Percentiles rank a stretch among this genome's conserved stretches.
phyloP scores from a whole-genome alignment of 2,888 invertebrate species.

The Nudaria mundana region DNA sequence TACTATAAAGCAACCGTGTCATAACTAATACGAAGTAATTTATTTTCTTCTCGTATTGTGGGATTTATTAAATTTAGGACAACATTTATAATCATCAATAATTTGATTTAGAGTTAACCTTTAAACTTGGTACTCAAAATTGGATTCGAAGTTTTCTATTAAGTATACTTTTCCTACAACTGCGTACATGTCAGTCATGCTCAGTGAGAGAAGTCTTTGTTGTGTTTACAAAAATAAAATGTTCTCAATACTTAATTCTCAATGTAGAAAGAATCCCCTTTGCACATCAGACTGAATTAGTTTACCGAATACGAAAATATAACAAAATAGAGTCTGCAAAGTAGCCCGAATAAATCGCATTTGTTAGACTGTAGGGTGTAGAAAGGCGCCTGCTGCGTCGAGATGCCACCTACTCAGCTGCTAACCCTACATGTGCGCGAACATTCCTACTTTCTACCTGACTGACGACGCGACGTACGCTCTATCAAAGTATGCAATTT shows the following conservation, averaged over 20 bases:
- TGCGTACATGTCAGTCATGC: no score
- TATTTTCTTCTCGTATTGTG: constrained; percentile 71
- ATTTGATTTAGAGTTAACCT: no score
- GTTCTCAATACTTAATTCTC: constrained; percentile 17
- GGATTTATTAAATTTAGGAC: constrained; percentile 57
- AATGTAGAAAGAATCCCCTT: constrained; percentile 24
- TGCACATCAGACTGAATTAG: constrained; percentile 37
- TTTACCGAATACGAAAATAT: constrained; percentile 42
- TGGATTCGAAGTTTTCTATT: no score
- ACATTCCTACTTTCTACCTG: constrained; percentile 62
- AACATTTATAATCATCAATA: constrained; percentile 70
- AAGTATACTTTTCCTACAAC: no score
- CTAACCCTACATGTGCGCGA: constrained; percentile 39
- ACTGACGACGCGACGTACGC: constrained; percentile 47
- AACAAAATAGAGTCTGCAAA: constrained; percentile 49
- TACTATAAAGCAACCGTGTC: no score
- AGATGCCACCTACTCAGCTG: constrained; percentile 32
- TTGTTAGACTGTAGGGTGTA: constrained; percentile 41
- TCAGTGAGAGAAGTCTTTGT: no score
- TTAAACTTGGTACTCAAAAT: no score
- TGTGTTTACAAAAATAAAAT: no score
- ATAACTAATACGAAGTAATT: no score
- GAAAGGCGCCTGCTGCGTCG: constrained; percentile 23
- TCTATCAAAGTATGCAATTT: constrained; percentile 68
- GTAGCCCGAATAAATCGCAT: constrained; percentile 62